Conservation (phyloP, 2,888 invertebrate genomes). For the Leptinotarsa rubiginosa region DNA sequence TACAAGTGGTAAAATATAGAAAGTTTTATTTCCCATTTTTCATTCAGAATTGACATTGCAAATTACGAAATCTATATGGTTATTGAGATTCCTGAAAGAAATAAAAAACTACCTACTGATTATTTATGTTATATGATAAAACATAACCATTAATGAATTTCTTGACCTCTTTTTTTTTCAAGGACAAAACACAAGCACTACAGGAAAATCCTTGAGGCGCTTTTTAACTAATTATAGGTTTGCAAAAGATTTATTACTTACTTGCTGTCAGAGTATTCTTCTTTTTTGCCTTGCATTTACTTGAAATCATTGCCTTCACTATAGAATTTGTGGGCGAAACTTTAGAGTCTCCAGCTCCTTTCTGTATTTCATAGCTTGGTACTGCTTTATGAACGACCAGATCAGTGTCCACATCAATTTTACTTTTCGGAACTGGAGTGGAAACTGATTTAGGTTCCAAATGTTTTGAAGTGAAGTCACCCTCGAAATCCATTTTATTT, state of each 20-base stretch:
- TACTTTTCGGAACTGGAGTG: constrained; percentile 51
- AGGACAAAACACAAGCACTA: no score
- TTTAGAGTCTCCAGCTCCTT: constrained; percentile 58
- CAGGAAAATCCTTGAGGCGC: no score
- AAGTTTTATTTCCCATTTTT: no score
- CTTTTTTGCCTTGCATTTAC: constrained; percentile 74
- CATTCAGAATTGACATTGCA: no score
- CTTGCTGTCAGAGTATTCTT: constrained; percentile 79
- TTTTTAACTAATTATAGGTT: background rate
- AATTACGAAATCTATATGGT: no score
- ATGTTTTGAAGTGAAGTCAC: constrained; percentile 40
- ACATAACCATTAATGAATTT: background rate
- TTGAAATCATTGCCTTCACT: constrained; percentile 71
- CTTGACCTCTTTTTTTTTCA: no score
- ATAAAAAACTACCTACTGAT: no score
- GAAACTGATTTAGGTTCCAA: constrained; percentile 61
- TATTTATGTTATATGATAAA: no score
- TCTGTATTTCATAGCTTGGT: constrained; percentile 55
- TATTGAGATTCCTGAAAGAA: no score
- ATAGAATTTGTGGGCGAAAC: constrained; percentile 68
- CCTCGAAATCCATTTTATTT: constrained; percentile 36
- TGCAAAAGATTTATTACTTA: constrained; percentile 64
- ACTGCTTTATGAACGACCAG: constrained; percentile 37
- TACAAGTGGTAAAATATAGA: no score
- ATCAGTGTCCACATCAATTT: constrained; percentile 38